These are phyloP conservation scores for Cerastis rubricosa DNA, from an alignment of 2,888 invertebrate genomes.

Conservation along the genomic window DNA sequence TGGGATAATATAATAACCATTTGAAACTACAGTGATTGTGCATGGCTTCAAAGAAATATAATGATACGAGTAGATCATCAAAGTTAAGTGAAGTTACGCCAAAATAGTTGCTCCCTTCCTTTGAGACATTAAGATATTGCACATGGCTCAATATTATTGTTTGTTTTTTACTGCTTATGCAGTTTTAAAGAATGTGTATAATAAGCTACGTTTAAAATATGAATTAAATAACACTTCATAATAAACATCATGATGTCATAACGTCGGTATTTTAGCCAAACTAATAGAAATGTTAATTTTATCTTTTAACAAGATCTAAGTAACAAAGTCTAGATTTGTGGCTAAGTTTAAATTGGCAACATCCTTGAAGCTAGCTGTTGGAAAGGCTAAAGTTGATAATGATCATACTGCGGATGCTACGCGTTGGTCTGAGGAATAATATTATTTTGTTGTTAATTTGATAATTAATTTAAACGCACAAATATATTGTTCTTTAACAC, in stretches of 20 bases:
- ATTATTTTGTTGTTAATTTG: slow-evolving; percentile 5
- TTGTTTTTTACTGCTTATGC: background rate
- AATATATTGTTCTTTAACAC: background rate
- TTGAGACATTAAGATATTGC: background rate
- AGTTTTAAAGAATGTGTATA: background rate
- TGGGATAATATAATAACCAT: background rate
- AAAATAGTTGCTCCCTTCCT: background rate
- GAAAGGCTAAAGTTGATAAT: slow-evolving; percentile 61
- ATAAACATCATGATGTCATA: slow-evolving; percentile 42
- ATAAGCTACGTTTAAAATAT: slow-evolving; percentile 4
- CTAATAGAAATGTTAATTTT: slow-evolving; percentile 59
- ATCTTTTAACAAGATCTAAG: slow-evolving; percentile 54
- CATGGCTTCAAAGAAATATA: background rate
- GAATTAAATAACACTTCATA: background rate
- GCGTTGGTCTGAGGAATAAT: slow-evolving; percentile 1
- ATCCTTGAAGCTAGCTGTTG: slow-evolving; percentile 56
- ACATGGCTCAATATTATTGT: background rate
- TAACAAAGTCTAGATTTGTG: slow-evolving; percentile 47
- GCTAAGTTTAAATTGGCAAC: slow-evolving; percentile 54
- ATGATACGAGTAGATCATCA: background rate
- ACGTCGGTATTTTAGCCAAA: slow-evolving; percentile 45
- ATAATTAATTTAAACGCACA: slow-evolving; percentile 15
- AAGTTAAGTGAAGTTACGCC: background rate
- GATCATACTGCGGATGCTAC: slow-evolving; percentile 51
- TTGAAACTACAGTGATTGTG: background rate